phyloP scores from a whole-genome alignment of 2,797 vertebrate species.

The Ammospiza maritima region DNA sequence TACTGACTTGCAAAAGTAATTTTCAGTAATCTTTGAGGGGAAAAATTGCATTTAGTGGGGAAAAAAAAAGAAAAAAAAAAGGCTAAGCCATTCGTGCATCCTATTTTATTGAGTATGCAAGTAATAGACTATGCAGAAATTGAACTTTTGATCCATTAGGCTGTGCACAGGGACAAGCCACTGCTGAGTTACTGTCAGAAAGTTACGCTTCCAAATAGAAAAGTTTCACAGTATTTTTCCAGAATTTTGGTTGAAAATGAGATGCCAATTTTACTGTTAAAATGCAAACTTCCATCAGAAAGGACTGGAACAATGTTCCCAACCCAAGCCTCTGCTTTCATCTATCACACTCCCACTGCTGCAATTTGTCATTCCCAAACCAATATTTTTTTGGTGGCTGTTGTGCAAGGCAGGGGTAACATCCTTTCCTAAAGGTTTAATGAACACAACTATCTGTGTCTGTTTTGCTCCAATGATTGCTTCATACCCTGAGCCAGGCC shows the following conservation, averaged over 20 bases:
- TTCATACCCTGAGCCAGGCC: not conserved
- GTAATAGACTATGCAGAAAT: slow-evolving; percentile 52
- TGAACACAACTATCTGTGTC: not conserved
- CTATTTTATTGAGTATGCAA: slow-evolving; percentile 58
- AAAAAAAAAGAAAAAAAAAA: not conserved
- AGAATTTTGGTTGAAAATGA: not conserved
- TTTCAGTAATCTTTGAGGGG: slow-evolving; percentile 68
- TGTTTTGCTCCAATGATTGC: not conserved
- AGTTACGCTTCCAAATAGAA: slow-evolving; percentile 12
- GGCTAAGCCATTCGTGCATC: slow-evolving; percentile 46
- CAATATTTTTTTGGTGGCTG: not conserved
- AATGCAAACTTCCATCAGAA: not conserved
- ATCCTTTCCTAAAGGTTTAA: not conserved
- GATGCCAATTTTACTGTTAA: not conserved
- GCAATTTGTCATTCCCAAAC: not conserved
- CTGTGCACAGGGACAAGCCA: slow-evolving; percentile 17
- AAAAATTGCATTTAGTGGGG: slow-evolving; percentile 72
- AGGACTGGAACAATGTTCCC: not conserved
- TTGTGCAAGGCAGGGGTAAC: slow-evolving; percentile 12
- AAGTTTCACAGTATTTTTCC: slow-evolving; percentile 22
- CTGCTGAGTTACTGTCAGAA: slow-evolving; percentile 34
- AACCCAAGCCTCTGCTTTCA: not conserved
- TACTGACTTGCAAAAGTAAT: slow-evolving; percentile 70
- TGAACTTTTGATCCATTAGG: slow-evolving; percentile 59
- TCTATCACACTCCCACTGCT: not conserved